phyloP scores from a whole-genome alignment of 2,888 invertebrate genomes.

The Cheilosia impressa region DNA sequence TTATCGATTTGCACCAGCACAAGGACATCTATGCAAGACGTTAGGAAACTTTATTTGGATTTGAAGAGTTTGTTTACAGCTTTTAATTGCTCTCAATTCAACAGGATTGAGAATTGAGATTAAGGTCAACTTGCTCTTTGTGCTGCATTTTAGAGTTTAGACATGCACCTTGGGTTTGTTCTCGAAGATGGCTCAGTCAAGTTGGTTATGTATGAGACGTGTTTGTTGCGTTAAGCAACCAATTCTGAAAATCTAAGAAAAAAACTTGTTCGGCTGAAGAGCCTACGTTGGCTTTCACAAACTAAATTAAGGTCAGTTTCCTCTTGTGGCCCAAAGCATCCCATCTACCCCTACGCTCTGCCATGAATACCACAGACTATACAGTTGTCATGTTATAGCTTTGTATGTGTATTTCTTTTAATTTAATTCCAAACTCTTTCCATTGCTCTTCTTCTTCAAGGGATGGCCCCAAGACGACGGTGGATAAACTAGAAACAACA shows the following conservation, averaged over 20 bases:
- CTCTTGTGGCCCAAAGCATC: too few relatives aligned
- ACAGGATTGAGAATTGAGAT: not conserved
- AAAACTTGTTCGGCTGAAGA: too few relatives aligned
- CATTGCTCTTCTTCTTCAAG: not conserved
- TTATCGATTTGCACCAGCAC: conserved; percentile 7
- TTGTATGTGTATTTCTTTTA: too few relatives aligned
- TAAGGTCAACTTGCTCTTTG: not conserved
- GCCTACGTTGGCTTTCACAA: too few relatives aligned
- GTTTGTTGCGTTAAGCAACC: too few relatives aligned
- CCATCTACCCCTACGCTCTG: too few relatives aligned
- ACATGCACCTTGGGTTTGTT: not conserved
- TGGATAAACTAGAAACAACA: conserved; percentile 79
- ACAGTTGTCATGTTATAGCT: too few relatives aligned
- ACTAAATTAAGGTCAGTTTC: too few relatives aligned
- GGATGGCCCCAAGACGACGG: conserved; percentile 52
- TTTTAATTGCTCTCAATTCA: not conserved
- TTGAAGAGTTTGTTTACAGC: not conserved
- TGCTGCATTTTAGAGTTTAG: not conserved
- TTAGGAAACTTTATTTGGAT: not conserved
- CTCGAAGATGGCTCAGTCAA: not conserved
- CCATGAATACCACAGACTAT: too few relatives aligned
- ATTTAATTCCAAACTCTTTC: not conserved
- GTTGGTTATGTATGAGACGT: too few relatives aligned
- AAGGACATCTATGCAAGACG: not conserved
- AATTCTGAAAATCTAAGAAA: too few relatives aligned